phyloP scores from a whole-genome alignment of 2,888 invertebrate species.

The Mongoloraphidia duomilia region DNA sequence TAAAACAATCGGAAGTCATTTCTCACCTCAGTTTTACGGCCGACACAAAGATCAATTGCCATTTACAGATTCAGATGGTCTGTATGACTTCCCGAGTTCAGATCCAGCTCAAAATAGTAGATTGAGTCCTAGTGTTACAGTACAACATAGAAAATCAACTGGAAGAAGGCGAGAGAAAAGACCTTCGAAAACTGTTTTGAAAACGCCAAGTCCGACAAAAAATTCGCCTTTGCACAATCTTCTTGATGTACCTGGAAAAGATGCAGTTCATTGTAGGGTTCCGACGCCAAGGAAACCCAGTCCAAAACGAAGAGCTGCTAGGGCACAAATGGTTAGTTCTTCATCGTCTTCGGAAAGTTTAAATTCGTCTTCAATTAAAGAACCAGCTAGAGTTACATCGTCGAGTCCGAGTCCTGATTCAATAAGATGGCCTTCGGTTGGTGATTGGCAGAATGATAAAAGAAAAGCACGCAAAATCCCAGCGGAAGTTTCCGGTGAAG shows the following conservation, averaged over 20 bases:
- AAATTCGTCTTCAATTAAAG: slow-evolving; percentile 33
- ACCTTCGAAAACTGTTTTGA: slow-evolving; percentile 30
- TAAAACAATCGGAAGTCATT: slow-evolving; percentile 46
- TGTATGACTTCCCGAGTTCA: slow-evolving; percentile 67
- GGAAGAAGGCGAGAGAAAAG: slow-evolving; percentile 48
- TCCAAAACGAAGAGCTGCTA: slow-evolving; percentile 39
- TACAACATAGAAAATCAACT: slow-evolving; percentile 43
- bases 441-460: slow-evolving; percentile 27
- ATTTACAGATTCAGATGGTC: slow-evolving; percentile 65
- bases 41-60: slow-evolving; percentile 45
- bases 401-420: slow-evolving; percentile 32
- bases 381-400: slow-evolving; percentile 22
- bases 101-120: slow-evolving; percentile 40
- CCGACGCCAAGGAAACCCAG: slow-evolving; percentile 36
- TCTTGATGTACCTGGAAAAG: slow-evolving; percentile 43
- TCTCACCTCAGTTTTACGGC: slow-evolving; percentile 59
- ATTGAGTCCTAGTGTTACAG: slow-evolving; percentile 25
- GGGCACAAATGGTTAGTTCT: slow-evolving; percentile 38
- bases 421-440: slow-evolving; percentile 26
- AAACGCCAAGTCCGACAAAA: slow-evolving; percentile 39
- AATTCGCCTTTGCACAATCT: slow-evolving; percentile 39
- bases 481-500: slow-evolving; percentile 33
- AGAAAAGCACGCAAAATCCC: slow-evolving; percentile 19
- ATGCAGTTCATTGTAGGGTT: slow-evolving; percentile 25
- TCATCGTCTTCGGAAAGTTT: slow-evolving; percentile 47